Percentiles rank a stretch among this genome's conserved stretches.
These are phyloP conservation scores for Percopsis transmontana DNA, from an alignment of 2,113 vertebrate genomes.

Conservation along the genomic window DNA sequence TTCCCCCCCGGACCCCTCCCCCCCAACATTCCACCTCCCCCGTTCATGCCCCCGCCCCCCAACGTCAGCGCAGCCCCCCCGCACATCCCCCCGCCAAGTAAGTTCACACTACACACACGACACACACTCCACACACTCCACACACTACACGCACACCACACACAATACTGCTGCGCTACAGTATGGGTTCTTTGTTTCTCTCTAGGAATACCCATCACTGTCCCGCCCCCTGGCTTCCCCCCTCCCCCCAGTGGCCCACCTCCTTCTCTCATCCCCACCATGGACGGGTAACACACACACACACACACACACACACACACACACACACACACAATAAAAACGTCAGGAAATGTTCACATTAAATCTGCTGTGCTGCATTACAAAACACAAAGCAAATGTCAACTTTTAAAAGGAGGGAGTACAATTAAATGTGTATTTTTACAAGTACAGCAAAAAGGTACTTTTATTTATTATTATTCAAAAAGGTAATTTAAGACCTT, in stretches of 20 bases:
- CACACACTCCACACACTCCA: not conserved
- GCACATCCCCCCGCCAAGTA: conserved; percentile 95
- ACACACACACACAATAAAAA: not conserved
- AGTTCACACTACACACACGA: conserved; percentile 45
- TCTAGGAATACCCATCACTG: conserved; percentile 91
- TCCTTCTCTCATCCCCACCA: conserved; percentile 91
- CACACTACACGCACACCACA: not conserved
- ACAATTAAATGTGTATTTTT: not conserved
- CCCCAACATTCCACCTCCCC: conserved; percentile 94
- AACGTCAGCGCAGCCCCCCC: conserved; percentile 94
- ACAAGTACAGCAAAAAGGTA: no score
- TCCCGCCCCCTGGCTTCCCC: conserved; percentile 96
- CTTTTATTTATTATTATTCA: no score
- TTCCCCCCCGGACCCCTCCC: conserved; percentile 83
- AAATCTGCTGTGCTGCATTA: not conserved
- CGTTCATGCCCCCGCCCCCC: conserved; percentile 92
- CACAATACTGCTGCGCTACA: not conserved
- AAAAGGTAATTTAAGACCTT: no score
- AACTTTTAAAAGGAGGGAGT: not conserved
- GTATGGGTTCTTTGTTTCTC: not conserved
- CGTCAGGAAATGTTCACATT: not conserved
- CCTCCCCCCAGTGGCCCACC: conserved; percentile 95
- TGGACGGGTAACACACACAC: conserved; percentile 86
- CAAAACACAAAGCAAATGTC: not conserved
- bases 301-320: not conserved